Evolutionary conservation across 1,140 invertebrate genomes (phyloP), one percentile per base, ranked within the genome.

Genomic region (Hylaeus volcanicus): DNA sequence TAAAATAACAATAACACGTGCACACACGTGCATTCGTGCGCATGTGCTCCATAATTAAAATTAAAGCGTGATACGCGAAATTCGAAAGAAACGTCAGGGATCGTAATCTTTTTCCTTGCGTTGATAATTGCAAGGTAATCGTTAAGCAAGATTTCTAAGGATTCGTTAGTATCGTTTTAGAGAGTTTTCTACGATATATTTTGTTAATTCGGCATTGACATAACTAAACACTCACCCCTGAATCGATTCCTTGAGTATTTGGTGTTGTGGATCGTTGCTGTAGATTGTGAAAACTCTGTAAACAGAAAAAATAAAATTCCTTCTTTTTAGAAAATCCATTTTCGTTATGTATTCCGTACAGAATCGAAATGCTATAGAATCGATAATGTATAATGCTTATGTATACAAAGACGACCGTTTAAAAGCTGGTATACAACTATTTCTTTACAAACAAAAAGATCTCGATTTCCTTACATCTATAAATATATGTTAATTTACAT

Each of bases 221-320:
- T 45, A 8, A 60, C 41, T 14, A 56, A 72, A 65, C 56, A 92
- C 92, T 90, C 82, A 93, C 93, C 90, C 92, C 92, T 86, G 92
- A 91, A 86, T 93, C 93, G 81, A 93, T 93, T 86, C 92, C 93
- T 92, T 93, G 93, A 91, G 92, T 91, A 92, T 93, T 93, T 88
- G 93, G 93, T 84, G 93, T 93, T 68, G 93, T 93, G 68, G 93
- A 93, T 90, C 93, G 90, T 89, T 93, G 92, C 71, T 92, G 93
- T 84, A 93, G 89, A 82, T 91, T 92, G 74, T 93, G 93, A 82
- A 93, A 93, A 92, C 88, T 93, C 93, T 93, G 83, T 43, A 91
- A 91, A 45, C 70, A 88, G 15, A 56, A 45, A 48, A 2, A 26
- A 26, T 26, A 26, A 41, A 43, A 53, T 63, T 2, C 60, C 43